Conservation (phyloP, 2,113 vertebrate genomes). For the Leucoraja erinaceus region DNA sequence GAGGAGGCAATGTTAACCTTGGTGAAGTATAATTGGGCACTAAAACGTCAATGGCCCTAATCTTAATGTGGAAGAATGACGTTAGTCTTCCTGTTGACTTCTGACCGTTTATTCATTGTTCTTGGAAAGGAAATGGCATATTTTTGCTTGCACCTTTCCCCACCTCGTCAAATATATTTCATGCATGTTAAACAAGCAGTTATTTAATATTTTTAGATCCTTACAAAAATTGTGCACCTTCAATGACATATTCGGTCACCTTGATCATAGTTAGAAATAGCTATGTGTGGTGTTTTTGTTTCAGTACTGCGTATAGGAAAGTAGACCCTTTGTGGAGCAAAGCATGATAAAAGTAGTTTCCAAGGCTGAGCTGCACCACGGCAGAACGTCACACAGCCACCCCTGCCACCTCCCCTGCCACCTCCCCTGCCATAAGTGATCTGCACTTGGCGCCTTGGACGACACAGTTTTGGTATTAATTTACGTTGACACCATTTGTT, state of each 20-base stretch:
- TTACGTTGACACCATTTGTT: too few relatives aligned
- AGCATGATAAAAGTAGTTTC: too few relatives aligned
- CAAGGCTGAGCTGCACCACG: too few relatives aligned
- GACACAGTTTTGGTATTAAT: too few relatives aligned
- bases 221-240: neutral
- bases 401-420: too few relatives aligned
- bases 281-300: too few relatives aligned
- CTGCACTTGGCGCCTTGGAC: too few relatives aligned
- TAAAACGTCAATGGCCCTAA: neutral
- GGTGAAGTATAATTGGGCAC: neutral
- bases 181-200: neutral
- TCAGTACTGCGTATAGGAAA: too few relatives aligned
- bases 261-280: neutral
- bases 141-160: neutral
- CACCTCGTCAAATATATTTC: neutral
- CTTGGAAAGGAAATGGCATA: neutral
- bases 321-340: too few relatives aligned
- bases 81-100: neutral
- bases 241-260: neutral
- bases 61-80: neutral
- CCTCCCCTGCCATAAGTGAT: too few relatives aligned
- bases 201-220: neutral
- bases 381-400: too few relatives aligned
- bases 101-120: neutral
- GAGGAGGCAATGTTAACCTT: too few relatives aligned